A percentile compares a stretch with the other conserved stretches of the same genome.
These are phyloP conservation scores for Drosophila setosimentum DNA, from an alignment of 2,888 invertebrate genomes.

Conservation along the genomic window DNA sequence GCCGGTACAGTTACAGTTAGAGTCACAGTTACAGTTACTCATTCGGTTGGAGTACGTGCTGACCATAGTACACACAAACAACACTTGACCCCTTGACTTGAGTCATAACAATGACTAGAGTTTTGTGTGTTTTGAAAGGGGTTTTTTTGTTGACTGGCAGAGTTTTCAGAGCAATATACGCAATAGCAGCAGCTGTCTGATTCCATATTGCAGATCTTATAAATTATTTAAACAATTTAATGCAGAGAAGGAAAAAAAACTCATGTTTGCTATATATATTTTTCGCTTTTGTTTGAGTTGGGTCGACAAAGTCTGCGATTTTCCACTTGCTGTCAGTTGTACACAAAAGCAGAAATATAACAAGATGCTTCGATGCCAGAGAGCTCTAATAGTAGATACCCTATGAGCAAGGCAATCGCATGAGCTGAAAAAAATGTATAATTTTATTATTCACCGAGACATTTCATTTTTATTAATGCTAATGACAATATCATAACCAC, in stretches of 20 bases:
- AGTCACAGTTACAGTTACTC: conserved; percentile 31
- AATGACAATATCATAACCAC: background rate
- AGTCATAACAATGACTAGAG: conserved; percentile 68
- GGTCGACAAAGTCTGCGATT: conserved; percentile 31
- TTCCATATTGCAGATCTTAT: conserved; percentile 62
- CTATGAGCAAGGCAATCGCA: background rate
- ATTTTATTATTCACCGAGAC: background rate
- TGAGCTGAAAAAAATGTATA: background rate
- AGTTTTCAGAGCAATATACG: conserved; percentile 10
- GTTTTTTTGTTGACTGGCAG: conserved; percentile 1
- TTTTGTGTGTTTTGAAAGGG: conserved; percentile 17
- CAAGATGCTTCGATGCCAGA: background rate
- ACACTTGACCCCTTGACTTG: conserved; percentile 60
- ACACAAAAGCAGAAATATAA: background rate
- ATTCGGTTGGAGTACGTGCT: conserved; percentile 42
- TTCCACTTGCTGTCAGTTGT: conserved; percentile 27
- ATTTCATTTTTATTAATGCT: background rate
- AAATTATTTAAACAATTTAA: conserved; percentile 67
- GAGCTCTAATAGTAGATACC: conserved; percentile 2
- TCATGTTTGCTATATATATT: conserved; percentile 49
- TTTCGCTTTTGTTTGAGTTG: conserved; percentile 42
- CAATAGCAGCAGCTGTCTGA: conserved; percentile 56
- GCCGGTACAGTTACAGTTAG: conserved; percentile 35
- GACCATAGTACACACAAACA: conserved; percentile 48
- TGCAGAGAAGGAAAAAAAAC: conserved; percentile 31